Evolutionary conservation across 2,888 invertebrate genomes (phyloP).

Genomic region (Trissolcus japonicus): DNA sequence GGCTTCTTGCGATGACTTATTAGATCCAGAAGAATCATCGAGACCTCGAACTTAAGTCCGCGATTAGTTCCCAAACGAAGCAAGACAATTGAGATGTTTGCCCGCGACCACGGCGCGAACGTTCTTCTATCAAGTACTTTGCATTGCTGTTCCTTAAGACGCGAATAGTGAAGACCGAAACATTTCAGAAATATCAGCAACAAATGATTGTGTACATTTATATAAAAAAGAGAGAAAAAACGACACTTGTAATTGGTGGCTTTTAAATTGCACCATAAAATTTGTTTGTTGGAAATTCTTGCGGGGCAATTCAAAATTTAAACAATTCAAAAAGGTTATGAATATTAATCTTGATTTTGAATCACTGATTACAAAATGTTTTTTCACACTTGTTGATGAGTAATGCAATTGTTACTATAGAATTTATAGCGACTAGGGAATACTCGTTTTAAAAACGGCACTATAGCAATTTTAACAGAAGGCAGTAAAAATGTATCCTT

Average conservation of each 20-base stretch:
- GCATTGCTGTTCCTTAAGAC: slow-evolving; percentile 28
- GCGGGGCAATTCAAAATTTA: no score
- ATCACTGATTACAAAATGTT: slow-evolving; percentile 17
- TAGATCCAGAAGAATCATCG: slow-evolving; percentile 73
- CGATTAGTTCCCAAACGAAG: slow-evolving; percentile 15
- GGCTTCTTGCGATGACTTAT: slow-evolving; percentile 73
- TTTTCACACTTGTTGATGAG: slow-evolving; percentile 58
- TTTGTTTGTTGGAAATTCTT: background rate
- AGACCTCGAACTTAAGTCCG: slow-evolving; percentile 65
- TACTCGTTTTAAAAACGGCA: slow-evolving; percentile 42
- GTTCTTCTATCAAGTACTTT: slow-evolving; percentile 26
- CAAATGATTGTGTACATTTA: slow-evolving; percentile 45
- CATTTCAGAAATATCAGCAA: slow-evolving; percentile 27
- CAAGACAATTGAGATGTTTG: slow-evolving; percentile 21
- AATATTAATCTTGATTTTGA: slow-evolving; percentile 14
- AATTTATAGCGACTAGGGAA: slow-evolving; percentile 48
- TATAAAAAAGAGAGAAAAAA: slow-evolving; percentile 15
- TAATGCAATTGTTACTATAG: slow-evolving; percentile 56
- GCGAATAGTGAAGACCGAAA: slow-evolving; percentile 24
- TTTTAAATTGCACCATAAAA: slow-evolving; percentile 6
- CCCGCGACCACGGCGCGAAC: slow-evolving; percentile 8
- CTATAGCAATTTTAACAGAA: slow-evolving; percentile 26
- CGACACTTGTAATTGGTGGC: slow-evolving; percentile 18
- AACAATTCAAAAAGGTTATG: background rate
- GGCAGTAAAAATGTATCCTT: slow-evolving; percentile 19